These are phyloP conservation scores for Charanyca ferruginea DNA, from an alignment of 2,888 invertebrate species.

Conservation along the genomic window DNA sequence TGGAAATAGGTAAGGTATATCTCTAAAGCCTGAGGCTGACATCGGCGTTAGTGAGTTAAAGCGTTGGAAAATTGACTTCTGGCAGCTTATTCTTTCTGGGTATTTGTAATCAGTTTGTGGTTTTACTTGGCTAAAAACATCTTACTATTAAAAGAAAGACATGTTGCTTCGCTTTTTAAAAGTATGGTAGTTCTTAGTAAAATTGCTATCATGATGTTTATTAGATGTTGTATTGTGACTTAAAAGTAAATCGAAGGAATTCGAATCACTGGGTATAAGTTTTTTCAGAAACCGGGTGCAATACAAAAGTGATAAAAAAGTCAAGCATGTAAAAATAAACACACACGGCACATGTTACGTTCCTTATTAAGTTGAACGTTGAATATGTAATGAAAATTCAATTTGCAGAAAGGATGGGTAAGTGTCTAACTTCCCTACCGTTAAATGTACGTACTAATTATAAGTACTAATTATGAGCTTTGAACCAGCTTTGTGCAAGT, in stretches of 20 bases:
- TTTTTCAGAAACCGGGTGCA: background rate
- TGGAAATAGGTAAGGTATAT: background rate
- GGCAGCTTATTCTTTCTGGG: background rate
- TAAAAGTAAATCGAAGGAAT: background rate
- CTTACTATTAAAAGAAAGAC: background rate
- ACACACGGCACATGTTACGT: background rate
- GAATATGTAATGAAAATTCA: background rate
- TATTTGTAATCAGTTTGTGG: background rate
- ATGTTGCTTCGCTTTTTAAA: background rate
- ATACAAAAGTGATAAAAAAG: background rate
- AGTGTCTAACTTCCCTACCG: background rate
- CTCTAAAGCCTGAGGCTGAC: background rate
- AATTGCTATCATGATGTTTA: background rate
- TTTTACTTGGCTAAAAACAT: background rate
- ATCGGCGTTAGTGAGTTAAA: background rate
- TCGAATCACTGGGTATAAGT: background rate
- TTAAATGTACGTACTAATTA: background rate
- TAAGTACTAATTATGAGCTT: background rate
- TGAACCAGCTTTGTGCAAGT: background rate
- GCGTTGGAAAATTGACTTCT: background rate
- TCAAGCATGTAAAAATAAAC: background rate
- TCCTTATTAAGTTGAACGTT: background rate
- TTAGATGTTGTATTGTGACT: background rate
- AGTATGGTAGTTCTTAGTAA: no score
- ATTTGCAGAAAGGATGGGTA: constrained; percentile 2